Conservation (phyloP, 2,797 vertebrate species). For the Peromyscus aztecus region DNA sequence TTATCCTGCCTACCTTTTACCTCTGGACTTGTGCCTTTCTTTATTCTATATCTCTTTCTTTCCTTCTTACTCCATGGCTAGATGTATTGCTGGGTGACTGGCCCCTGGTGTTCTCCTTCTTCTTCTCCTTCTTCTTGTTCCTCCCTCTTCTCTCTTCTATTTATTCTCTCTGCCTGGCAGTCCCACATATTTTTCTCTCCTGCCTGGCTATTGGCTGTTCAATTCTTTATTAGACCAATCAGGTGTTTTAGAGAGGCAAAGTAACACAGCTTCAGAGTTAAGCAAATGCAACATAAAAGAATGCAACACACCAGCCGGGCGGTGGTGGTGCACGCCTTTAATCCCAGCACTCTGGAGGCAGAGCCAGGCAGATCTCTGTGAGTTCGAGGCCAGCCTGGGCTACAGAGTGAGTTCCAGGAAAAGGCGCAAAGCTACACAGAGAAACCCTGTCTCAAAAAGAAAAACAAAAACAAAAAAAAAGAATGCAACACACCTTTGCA, state of each 20-base stretch:
- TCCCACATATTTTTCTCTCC: not conserved
- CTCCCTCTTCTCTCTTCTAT: not conserved
- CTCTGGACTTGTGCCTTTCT: not conserved
- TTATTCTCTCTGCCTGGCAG: not conserved
- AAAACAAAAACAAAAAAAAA: not conserved
- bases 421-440: no score
- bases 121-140: not conserved
- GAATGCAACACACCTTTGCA: not conserved
- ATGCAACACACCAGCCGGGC: not conserved
- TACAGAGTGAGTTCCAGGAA: no score
- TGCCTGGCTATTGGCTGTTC: not conserved
- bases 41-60: not conserved
- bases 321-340: not conserved
- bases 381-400: no score
- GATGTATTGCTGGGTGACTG: not conserved
- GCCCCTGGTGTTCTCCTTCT: not conserved
- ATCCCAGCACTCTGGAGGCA: not conserved
- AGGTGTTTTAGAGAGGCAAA: not conserved
- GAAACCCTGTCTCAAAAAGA: not conserved
- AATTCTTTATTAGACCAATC: not conserved
- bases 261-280: not conserved
- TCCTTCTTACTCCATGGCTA: not conserved
- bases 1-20: not conserved
- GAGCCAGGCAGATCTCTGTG: not conserved
- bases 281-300: not conserved